A percentile compares a stretch with the other conserved stretches of the same genome.
Conservation (phyloP, 2,888 invertebrate genomes). For the Elysia crispata region DNA sequence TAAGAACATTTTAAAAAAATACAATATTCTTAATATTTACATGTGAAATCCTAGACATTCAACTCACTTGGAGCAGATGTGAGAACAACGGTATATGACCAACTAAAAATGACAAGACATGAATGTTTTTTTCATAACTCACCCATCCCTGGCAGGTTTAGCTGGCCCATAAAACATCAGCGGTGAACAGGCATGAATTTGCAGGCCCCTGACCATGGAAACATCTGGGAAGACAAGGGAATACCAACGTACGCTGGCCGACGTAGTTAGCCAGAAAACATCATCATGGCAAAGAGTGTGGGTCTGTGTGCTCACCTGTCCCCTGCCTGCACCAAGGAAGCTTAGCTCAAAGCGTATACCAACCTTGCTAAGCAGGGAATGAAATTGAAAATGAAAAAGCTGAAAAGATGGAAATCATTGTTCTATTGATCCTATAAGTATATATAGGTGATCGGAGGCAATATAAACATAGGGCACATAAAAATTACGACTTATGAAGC, state of each 20-base stretch:
- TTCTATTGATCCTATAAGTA: no score
- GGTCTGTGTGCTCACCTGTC: conserved; percentile 42
- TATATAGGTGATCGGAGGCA: no score
- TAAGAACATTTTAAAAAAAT: no score
- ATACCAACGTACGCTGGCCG: conserved; percentile 68
- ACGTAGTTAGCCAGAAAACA: conserved; percentile 65
- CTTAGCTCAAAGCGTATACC: conserved; percentile 65
- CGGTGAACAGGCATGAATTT: conserved; percentile 69
- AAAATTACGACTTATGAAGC: no score
- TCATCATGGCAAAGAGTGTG: conserved; percentile 58
- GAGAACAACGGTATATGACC: no score
- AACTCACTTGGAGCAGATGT: no score
- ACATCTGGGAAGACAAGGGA: conserved; percentile 61
- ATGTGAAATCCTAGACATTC: no score
- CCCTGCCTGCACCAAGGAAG: conserved; percentile 59
- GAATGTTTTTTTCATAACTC: conserved; percentile 3
- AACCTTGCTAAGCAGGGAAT: conserved; percentile 54
- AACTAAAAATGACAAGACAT: no score
- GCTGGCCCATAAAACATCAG: conserved; percentile 70
- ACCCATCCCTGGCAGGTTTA: conserved; percentile 67
- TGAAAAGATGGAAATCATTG: conserved; percentile 64
- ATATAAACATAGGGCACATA: no score
- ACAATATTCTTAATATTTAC: no score
- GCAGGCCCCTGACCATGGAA: conserved; percentile 57
- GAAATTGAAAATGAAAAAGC: conserved; percentile 34